phyloP scores from a whole-genome alignment of 1,140 invertebrate species.

The Trissolcus basalis region DNA sequence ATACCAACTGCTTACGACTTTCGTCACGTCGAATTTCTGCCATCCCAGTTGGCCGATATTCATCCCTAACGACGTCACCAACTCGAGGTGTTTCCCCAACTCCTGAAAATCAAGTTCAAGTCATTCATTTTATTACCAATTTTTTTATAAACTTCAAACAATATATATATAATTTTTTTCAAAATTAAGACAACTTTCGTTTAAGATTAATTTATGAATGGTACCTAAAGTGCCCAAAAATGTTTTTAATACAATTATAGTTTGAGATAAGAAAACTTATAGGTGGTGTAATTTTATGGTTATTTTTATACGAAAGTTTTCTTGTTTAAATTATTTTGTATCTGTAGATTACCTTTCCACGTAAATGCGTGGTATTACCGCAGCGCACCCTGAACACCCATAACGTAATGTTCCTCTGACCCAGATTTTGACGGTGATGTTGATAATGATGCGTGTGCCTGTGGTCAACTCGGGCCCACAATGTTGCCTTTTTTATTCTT shows the following conservation, averaged over 20 bases:
- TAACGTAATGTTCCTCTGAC: constrained; percentile 79
- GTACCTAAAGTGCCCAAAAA: no score
- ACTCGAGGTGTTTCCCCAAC: constrained; percentile 74
- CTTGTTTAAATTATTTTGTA: neutral
- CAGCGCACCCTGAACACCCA: constrained; percentile 81
- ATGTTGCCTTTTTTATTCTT: constrained; percentile 83
- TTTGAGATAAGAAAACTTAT: no score
- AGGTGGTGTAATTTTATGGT: no score
- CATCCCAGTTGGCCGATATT: constrained; percentile 84
- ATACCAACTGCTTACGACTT: constrained; percentile 85
- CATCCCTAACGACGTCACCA: constrained; percentile 84
- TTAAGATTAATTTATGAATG: no score
- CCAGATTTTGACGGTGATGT: constrained; percentile 71
- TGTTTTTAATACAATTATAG: no score
- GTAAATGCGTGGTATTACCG: constrained; percentile 79
- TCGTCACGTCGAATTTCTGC: constrained; percentile 90
- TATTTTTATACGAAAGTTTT: no score
- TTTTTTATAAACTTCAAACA: no score
- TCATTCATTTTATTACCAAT: neutral
- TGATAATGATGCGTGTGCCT: constrained; percentile 76
- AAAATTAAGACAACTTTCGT: neutral
- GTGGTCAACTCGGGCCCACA: constrained; percentile 85
- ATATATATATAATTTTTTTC: neutral
- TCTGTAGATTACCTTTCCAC: constrained; percentile 76
- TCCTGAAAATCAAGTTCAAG: constrained; percentile 62